These are phyloP conservation scores for Schizopygopsis pylzovi DNA, from an alignment of 2,797 vertebrate species.

Conservation along the genomic window DNA sequence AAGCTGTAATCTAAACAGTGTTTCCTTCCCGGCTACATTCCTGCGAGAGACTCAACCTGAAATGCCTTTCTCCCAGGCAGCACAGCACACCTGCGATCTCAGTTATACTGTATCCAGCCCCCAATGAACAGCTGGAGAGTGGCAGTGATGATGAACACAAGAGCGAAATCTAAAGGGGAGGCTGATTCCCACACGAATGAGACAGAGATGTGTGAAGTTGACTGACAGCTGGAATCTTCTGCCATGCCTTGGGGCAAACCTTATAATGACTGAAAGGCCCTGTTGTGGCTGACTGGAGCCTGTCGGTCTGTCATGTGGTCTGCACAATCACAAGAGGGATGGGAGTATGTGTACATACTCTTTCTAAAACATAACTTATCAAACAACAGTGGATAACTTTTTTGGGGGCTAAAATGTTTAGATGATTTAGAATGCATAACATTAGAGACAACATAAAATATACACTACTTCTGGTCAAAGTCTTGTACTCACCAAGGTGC, in stretches of 20 bases:
- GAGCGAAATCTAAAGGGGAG: conserved; percentile 39
- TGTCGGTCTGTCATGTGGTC: conserved; percentile 64
- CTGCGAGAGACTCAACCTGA: conserved; percentile 16
- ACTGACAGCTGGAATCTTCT: conserved; percentile 66
- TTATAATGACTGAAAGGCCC: conserved; percentile 64
- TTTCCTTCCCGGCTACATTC: conserved; percentile 42
- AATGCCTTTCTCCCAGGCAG: conserved; percentile 36
- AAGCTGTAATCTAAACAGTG: conserved; percentile 51
- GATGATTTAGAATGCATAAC: neutral
- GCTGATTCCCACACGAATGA: conserved; percentile 21
- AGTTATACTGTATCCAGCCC: conserved; percentile 42
- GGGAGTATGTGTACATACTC: conserved; percentile 9
- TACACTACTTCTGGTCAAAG: neutral
- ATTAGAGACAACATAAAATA: neutral
- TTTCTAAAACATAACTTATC: conserved; percentile 18
- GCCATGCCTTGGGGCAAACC: conserved; percentile 60
- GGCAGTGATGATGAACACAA: conserved; percentile 36
- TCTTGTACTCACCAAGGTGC: neutral
- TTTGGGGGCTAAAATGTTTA: neutral
- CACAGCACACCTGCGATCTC: conserved; percentile 50
- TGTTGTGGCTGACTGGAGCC: conserved; percentile 63
- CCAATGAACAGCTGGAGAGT: conserved; percentile 32
- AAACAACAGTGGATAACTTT: neutral
- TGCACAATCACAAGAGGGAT: conserved; percentile 67
- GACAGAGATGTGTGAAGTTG: conserved; percentile 43